A percentile compares a stretch with the other conserved stretches of the same genome.
These are phyloP conservation scores for Taeniopygia guttata DNA, from an alignment of 2,797 vertebrate genomes.

Conservation along the genomic window DNA sequence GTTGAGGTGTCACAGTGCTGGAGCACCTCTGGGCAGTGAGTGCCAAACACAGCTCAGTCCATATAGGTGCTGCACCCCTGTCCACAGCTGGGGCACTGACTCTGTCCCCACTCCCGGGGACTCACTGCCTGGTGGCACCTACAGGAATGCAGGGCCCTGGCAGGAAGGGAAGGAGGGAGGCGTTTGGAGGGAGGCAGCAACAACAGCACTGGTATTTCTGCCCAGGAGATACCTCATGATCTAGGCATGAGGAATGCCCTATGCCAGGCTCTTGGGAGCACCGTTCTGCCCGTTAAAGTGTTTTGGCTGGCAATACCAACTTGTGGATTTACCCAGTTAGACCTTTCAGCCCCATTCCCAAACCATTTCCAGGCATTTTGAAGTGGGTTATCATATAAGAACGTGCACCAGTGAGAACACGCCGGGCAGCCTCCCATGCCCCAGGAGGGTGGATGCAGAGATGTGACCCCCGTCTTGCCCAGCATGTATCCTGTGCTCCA, in stretches of 20 bases:
- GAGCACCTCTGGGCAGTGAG: neutral
- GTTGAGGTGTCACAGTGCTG: accelerated
- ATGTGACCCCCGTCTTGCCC: neutral
- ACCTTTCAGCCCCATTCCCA: neutral
- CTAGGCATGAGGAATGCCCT: neutral
- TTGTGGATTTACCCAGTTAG: neutral
- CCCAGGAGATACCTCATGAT: neutral
- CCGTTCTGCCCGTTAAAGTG: neutral
- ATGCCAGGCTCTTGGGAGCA: neutral
- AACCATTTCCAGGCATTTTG: neutral
- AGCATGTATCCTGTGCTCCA: neutral
- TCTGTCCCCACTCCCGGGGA: accelerated
- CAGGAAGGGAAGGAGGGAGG: neutral
- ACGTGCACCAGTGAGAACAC: accelerated
- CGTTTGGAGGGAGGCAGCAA: neutral
- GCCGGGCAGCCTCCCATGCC: accelerated
- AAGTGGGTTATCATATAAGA: neutral
- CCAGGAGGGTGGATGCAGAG: neutral
- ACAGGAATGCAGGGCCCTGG: neutral
- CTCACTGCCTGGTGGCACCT: neutral
- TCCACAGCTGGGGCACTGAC: neutral
- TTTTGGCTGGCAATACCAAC: accelerated
- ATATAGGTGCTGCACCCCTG: neutral
- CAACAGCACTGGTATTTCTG: neutral
- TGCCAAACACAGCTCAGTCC: neutral